phyloP scores from a whole-genome alignment of 2,888 invertebrate genomes.

The Drosophila acutilabella region DNA sequence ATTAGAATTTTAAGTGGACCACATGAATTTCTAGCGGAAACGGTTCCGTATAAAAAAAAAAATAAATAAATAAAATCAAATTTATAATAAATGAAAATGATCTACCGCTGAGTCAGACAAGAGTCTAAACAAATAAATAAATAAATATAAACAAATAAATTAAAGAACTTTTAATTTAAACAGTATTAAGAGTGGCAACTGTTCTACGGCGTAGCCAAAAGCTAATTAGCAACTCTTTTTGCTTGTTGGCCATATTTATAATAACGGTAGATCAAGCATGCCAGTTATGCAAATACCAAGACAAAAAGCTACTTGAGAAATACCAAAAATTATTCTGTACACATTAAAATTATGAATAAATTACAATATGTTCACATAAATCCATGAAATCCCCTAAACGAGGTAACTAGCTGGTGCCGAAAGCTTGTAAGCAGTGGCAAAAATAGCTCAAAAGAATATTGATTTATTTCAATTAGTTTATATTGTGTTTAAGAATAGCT shows the following conservation, averaged over 20 bases:
- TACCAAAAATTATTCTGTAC: background rate
- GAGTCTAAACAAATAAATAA: constrained; percentile 10
- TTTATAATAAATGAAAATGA: background rate
- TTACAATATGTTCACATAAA: constrained; percentile 9
- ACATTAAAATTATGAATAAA: constrained; percentile 7
- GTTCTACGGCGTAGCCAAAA: constrained; percentile 39
- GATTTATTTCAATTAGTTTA: no score
- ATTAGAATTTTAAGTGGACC: constrained; percentile 28
- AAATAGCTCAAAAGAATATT: no score
- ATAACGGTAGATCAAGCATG: constrained; percentile 30
- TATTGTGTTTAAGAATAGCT: no score
- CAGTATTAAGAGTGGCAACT: constrained; percentile 9
- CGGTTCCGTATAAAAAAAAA: constrained; percentile 39
- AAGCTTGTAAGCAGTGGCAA: no score
- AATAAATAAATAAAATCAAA: constrained; percentile 3
- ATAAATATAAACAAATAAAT: background rate
- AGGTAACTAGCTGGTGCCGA: no score
- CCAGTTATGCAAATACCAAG: constrained; percentile 65
- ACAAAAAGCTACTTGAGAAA: constrained; percentile 25
- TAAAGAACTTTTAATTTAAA: constrained; percentile 8
- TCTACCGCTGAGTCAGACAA: constrained; percentile 15
- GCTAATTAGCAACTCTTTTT: constrained; percentile 55
- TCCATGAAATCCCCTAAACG: no score
- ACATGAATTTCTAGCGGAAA: constrained; percentile 29
- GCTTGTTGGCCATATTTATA: constrained; percentile 2